Conservation (phyloP, 2,797 vertebrate genomes). For the Salmo trutta region DNA sequence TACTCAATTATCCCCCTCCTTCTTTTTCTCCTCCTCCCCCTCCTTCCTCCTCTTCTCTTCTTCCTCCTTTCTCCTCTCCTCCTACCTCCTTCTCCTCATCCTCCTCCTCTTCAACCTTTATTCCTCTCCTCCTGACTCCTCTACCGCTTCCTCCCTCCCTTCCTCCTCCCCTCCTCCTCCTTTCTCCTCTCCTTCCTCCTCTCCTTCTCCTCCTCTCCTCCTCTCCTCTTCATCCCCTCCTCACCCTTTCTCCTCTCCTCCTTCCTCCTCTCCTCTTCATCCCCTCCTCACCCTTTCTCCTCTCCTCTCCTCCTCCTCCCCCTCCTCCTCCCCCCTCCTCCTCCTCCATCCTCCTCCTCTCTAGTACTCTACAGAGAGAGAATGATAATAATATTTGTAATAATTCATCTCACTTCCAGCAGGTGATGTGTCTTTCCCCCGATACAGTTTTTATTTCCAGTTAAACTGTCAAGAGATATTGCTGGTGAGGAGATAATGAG, state of each 20-base stretch:
- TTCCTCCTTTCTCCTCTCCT: slow-evolving; percentile 10
- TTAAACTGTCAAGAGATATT: no score
- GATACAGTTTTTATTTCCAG: no score
- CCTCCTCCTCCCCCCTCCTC: neutral
- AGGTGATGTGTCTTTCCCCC: no score
- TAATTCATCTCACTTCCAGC: no score
- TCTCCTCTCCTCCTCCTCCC: neutral
- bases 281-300: neutral
- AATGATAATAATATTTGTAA: no score
- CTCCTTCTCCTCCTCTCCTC: neutral
- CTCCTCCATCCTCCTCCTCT: no score
- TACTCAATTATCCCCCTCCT: no score
- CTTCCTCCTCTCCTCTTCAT: neutral
- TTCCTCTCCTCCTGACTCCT: neutral
- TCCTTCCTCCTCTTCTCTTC: neutral
- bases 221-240: neutral
- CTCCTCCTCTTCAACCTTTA: neutral
- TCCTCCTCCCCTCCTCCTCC: neutral
- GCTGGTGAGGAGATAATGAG: neutral
- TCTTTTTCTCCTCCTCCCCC: no score
- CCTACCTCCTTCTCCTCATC: neutral
- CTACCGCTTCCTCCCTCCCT: neutral
- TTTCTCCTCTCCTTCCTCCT: neutral
- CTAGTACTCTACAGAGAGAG: no score
- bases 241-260: no score